Conservation (phyloP, 2,797 vertebrate species). For the Hephaestus fuliginosus region DNA sequence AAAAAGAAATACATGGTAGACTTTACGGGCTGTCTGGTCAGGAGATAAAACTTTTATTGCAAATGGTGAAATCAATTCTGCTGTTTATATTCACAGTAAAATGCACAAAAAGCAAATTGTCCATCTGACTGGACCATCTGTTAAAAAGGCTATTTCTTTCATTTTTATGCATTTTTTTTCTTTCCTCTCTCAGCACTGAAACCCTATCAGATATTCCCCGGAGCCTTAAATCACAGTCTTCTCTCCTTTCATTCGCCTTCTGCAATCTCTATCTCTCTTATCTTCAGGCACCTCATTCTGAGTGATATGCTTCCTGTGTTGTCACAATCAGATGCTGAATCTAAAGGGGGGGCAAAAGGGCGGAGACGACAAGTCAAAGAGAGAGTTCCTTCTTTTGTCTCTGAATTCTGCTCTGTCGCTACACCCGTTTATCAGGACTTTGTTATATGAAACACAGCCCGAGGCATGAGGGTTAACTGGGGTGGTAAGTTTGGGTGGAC, state of each 20-base stretch:
- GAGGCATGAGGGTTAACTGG: constrained; percentile 57
- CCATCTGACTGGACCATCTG: neutral
- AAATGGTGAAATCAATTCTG: neutral
- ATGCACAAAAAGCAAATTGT: neutral
- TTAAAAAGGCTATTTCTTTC: neutral
- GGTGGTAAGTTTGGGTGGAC: constrained; percentile 37
- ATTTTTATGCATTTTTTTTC: neutral
- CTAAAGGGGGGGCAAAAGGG: constrained; percentile 5
- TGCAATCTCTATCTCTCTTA: constrained; percentile 42
- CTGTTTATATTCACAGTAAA: neutral
- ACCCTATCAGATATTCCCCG: neutral
- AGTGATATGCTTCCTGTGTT: constrained; percentile 64
- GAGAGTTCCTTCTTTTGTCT: constrained; percentile 54
- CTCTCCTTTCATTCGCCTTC: constrained; percentile 26
- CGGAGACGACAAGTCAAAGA: constrained; percentile 63
- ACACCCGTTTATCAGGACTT: constrained; percentile 53
- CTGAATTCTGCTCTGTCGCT: constrained; percentile 47
- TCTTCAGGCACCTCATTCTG: constrained; percentile 47
- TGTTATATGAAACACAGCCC: constrained; percentile 65
- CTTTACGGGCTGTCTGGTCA: constrained; percentile 35
- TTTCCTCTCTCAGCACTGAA: neutral
- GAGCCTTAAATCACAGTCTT: constrained; percentile 5
- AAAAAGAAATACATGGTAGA: constrained; percentile 17
- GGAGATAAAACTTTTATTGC: constrained; percentile 12
- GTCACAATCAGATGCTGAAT: constrained; percentile 65